Evolutionary conservation across 2,888 invertebrate genomes (phyloP).

Genomic region (Melanostoma scalare): DNA sequence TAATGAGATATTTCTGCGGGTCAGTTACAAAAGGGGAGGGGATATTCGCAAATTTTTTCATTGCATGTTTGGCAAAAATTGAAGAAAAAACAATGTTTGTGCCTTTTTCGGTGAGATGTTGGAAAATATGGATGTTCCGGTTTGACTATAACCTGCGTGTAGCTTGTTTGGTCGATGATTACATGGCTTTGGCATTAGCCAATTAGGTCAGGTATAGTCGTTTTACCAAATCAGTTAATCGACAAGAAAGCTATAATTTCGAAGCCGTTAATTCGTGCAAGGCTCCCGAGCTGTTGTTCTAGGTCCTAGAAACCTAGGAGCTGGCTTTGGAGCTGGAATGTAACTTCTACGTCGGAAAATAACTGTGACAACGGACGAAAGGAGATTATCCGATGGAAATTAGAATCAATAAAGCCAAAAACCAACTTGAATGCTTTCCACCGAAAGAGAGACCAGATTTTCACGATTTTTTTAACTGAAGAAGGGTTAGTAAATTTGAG

Average conservation of each 20-base stretch:
- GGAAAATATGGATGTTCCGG: conserved; percentile 54
- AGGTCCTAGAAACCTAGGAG: too few species aligned
- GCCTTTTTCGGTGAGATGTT: conserved; percentile 15
- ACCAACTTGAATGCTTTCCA: too few species aligned
- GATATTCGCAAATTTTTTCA: conserved; percentile 51
- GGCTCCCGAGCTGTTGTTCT: too few species aligned
- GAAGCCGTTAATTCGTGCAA: conserved; percentile 40
- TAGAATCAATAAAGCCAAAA: too few species aligned
- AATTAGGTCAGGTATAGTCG: conserved; percentile 61
- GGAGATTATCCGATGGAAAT: too few species aligned
- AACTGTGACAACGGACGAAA: too few species aligned
- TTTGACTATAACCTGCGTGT: conserved; percentile 13
- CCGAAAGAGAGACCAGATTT: too few species aligned
- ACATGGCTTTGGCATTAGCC: conserved; percentile 40
- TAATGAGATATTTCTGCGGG: conserved; percentile 63
- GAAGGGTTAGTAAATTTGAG: too few species aligned
- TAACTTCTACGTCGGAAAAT: too few species aligned
- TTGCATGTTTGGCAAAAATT: conserved; percentile 66
- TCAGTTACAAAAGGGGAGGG: conserved; percentile 12
- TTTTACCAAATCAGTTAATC: conserved; percentile 66
- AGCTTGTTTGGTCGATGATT: conserved; percentile 48
- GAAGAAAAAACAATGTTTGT: conserved; percentile 34
- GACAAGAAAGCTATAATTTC: conserved; percentile 62
- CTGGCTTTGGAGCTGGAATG: too few species aligned
- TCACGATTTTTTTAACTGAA: too few species aligned